Evolutionary conservation across 2,888 invertebrate genomes (phyloP), one percentile per base, ranked within the genome.

Genomic region (Deroplatys truncata): DNA sequence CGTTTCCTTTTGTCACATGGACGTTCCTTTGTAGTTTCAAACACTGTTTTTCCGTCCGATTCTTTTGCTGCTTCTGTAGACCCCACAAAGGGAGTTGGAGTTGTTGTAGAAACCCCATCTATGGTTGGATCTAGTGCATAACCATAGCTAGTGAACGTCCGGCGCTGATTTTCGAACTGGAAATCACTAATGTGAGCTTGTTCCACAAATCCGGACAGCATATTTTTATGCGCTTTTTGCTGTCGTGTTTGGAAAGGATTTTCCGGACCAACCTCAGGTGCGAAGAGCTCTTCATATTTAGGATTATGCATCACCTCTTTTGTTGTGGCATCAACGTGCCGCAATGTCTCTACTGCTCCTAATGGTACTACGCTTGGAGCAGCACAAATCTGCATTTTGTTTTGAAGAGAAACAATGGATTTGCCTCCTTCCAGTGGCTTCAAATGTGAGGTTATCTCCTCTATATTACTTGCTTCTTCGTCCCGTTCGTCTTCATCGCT

Each of bases 181-280:
- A 99, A 99, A 92, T 98, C 97, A 93, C 97, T 99, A 88, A 99
- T 96, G 93, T 99, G 98, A 0, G 99, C 98, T 91, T 97, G 96
- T 93, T 99, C 99, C 0, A 99, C 98, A 94, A 96, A 98, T 0
- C 99, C 99, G 0, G 99, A 97, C 20, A 99, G 94, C 92, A 97
- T 98, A 93, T 99, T 99, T 92, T 98, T 97, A 10, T 95, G 94
- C 0, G 99, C 97, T 91, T 95, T 96, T 94, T 98, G 97, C 92
- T 98, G 98, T 92, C 97, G 96, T 0, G 98, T 98, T 93, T 97
- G 96, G 92, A 97, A 98, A 0, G 99, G 99, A 94, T 99, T 98
- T 91, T 96, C 96, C 0, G 99, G 99, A 0, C 99, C 99, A 86
- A 97, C 95, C 91, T 97, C 95, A 0, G 99, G 98, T 7, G 98